Percentiles rank a stretch among this genome's conserved stretches.
Evolutionary conservation across 2,113 vertebrate species (phyloP).

Genomic region (Hippocampus mohnikei): DNA sequence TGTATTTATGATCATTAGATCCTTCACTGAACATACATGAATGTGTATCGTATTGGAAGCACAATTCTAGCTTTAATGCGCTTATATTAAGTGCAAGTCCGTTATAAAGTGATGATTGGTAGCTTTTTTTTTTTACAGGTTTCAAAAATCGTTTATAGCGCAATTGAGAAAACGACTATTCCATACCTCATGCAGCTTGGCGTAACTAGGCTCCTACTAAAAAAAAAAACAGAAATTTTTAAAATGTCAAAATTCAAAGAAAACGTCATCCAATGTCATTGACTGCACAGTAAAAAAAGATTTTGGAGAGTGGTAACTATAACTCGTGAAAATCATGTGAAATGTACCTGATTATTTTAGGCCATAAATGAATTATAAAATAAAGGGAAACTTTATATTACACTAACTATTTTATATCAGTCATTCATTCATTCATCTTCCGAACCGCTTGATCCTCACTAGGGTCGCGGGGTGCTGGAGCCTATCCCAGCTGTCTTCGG

Average conservation of each 20-base stretch:
- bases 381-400: too few relatives aligned
- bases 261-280: neutral
- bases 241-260: neutral
- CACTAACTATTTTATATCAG: too few relatives aligned
- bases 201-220: conserved; percentile 35
- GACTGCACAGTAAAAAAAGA: too few relatives aligned
- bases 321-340: too few relatives aligned
- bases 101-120: neutral
- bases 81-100: conserved; percentile 67
- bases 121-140: neutral
- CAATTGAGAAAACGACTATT: conserved; percentile 65
- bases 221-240: conserved; percentile 4
- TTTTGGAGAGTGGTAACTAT: too few relatives aligned
- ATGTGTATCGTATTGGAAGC: conserved; percentile 19
- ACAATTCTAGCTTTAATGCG: conserved; percentile 22
- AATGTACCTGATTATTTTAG: too few relatives aligned
- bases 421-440: too few relatives aligned
- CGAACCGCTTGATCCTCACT: too few relatives aligned
- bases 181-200: neutral
- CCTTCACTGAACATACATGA: conserved; percentile 2
- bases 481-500: too few relatives aligned
- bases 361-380: too few relatives aligned
- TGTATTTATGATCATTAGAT: neutral
- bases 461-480: too few relatives aligned
- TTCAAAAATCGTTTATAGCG: conserved; percentile 63